These are phyloP conservation scores for Prenolepis imparis DNA, from an alignment of 2,888 invertebrate genomes.

Conservation along the genomic window DNA sequence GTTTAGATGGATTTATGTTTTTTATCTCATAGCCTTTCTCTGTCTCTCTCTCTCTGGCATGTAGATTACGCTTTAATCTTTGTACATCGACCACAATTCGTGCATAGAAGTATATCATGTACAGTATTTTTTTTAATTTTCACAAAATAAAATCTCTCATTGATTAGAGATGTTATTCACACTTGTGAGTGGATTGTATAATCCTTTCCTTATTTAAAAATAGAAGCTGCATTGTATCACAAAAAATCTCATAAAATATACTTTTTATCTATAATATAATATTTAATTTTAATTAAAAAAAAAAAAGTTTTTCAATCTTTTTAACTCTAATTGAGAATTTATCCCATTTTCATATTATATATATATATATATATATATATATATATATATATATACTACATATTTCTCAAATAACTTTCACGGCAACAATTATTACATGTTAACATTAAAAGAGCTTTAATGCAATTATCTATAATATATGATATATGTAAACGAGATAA, in stretches of 20 bases:
- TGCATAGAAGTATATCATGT: neutral
- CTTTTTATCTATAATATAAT: neutral
- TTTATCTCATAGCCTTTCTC: neutral
- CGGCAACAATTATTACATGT: neutral
- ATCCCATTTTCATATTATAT: neutral
- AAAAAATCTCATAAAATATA: neutral
- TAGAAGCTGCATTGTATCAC: neutral
- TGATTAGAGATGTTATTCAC: neutral
- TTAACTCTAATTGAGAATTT: neutral
- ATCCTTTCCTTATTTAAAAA: neutral
- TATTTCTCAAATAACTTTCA: neutral
- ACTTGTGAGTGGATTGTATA: neutral
- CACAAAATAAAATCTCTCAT: neutral
- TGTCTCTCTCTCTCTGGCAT: neutral
- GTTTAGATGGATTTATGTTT: neutral
- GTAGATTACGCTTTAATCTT: conserved; percentile 14
- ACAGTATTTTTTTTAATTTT: conserved; percentile 16
- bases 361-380: neutral
- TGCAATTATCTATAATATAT: neutral
- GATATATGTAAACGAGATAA: neutral
- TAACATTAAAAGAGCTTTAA: neutral
- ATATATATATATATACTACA: neutral
- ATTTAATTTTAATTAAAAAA: neutral
- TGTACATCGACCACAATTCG: neutral
- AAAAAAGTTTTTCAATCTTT: neutral